These are phyloP conservation scores for Bombus waltoni DNA, from an alignment of 1,140 invertebrate species.

Conservation along the genomic window DNA sequence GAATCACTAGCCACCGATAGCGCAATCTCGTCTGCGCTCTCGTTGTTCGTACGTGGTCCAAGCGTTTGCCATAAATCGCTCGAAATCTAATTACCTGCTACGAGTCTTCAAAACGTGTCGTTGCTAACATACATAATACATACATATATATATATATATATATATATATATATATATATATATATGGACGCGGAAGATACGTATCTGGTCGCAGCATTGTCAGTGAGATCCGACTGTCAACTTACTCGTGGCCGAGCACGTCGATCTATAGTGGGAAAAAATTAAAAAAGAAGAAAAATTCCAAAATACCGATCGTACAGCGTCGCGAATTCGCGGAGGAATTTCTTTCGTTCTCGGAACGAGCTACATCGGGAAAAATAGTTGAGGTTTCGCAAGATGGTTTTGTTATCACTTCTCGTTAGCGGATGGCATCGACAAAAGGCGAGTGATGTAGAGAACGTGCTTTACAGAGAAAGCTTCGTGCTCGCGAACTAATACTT, in stretches of 20 bases:
- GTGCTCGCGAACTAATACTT: slow-evolving; percentile 6
- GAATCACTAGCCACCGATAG: too few relatives aligned
- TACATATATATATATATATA: too few relatives aligned
- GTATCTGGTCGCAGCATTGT: slow-evolving; percentile 39
- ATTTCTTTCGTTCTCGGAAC: background rate
- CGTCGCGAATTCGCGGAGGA: too few relatives aligned
- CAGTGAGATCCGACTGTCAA: slow-evolving; percentile 38
- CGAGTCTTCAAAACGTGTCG: too few relatives aligned
- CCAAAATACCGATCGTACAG: background rate
- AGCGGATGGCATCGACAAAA: slow-evolving; percentile 1
- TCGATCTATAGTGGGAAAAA: slow-evolving; percentile 15
- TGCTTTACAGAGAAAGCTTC: background rate
- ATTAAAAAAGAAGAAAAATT: background rate
- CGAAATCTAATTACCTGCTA: too few relatives aligned
- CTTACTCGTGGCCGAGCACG: slow-evolving; percentile 34
- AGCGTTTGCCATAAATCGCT: too few relatives aligned
- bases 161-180: background rate
- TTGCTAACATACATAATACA: too few relatives aligned
- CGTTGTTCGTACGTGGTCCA: too few relatives aligned
- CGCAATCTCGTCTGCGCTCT: too few relatives aligned
- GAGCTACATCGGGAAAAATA: background rate
- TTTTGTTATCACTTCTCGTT: slow-evolving; percentile 15
- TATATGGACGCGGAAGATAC: slow-evolving; percentile 6
- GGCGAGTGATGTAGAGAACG: background rate
- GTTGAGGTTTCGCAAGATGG: background rate